Percentiles rank a stretch among this genome's conserved stretches.
These are phyloP conservation scores for Gallinago undulata DNA, from an alignment of 2,113 vertebrate species.

Conservation along the genomic window DNA sequence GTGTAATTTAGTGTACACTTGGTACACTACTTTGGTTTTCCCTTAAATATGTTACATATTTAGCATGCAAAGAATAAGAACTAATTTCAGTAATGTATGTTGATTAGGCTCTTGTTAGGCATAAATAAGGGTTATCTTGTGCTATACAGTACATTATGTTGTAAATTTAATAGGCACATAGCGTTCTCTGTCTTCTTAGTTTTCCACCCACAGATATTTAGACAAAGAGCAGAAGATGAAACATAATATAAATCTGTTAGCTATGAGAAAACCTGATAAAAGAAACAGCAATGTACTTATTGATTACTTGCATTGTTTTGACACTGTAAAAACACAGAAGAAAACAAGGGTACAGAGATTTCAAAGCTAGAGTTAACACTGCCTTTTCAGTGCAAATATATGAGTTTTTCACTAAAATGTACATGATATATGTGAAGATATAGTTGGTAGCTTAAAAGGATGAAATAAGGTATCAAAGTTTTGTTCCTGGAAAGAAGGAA, in stretches of 20 bases:
- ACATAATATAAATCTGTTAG: not conserved
- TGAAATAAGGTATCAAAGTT: not conserved
- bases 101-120: constrained; percentile 54
- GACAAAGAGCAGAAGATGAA: not conserved
- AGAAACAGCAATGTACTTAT: not conserved
- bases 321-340: not conserved
- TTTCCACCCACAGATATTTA: not conserved
- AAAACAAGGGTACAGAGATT: not conserved
- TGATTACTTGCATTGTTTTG: constrained; percentile 6
- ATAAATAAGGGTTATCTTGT: constrained; percentile 35
- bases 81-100: constrained; percentile 38
- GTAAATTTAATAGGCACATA: not conserved
- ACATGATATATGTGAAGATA: not conserved
- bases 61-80: constrained; percentile 34
- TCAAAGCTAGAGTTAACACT: not conserved
- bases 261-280: not conserved
- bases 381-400: not conserved
- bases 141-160: not conserved
- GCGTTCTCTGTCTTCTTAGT: not conserved
- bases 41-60: not conserved
- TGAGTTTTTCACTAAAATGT: not conserved
- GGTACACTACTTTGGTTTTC: not conserved
- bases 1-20: constrained; percentile 6
- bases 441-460: not conserved
- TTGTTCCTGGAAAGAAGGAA: not conserved